Evolutionary conservation across 2,888 invertebrate species (phyloP), one percentile per base, ranked within the genome.

Genomic region (Iphiclides podalirius): DNA sequence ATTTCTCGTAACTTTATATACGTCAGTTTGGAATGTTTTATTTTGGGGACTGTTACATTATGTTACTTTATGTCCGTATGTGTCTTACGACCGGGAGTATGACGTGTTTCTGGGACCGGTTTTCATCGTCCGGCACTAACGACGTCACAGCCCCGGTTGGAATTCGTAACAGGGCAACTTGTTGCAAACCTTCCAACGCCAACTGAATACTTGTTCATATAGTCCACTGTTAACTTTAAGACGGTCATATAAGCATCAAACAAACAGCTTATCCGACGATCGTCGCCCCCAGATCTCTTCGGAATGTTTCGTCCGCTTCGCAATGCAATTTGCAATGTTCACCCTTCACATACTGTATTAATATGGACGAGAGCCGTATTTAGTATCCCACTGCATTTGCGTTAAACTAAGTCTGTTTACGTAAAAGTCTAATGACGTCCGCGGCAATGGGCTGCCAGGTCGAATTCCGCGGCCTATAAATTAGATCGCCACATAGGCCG

Each of bases 401-500:
- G 9, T 23, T 17, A 31, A 42, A 31, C 41, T 47, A 28, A 49
- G 31, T 38, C 38, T 43, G 34, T 33, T 37, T 43, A 23, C 37
- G 43, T 34, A 34, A 31, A 42, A 13, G 23, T 38, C 14, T 8
- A 12, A 9, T 52, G 41, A 46, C 54, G 50, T 49, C 49, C 52
- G 11, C 37, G 31, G 15, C 12, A 28, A n/a, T n/a, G n/a, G n/a
- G n/a, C 15, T 23, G 52, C 51, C 58, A 60, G 59, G 53, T 52
- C 47, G 40, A 50, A 50, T 50, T 50, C 48, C 39, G 36, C 14
- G 42, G 38, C 37, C 46, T 41, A 53, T 49, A 41, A 52, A 53
- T 49, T 51, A 35, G 39, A 36, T 48, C 53, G 39, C 39, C 56
- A 50, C 59, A 55, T 61, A 56, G 54, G 56, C 57, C 55, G 52